Percentiles rank a stretch among this genome's conserved stretches.
These are phyloP conservation scores for Linepithema humile DNA, from an alignment of 1,140 invertebrate genomes.

Conservation along the genomic window DNA sequence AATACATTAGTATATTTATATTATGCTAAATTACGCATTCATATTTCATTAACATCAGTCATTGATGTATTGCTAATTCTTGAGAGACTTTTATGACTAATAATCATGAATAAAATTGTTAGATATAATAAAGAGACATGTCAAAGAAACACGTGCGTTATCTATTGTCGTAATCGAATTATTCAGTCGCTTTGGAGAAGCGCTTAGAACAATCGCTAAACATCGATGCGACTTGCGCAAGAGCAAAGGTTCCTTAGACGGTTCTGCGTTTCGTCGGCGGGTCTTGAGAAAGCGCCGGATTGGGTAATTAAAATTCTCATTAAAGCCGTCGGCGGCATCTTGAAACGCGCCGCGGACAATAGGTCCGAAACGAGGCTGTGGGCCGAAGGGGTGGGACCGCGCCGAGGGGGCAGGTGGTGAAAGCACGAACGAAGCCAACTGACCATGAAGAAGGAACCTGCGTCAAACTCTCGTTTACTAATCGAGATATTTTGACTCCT, in stretches of 20 bases:
- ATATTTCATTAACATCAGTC: not conserved
- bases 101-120: not conserved
- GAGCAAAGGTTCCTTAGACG: conserved; percentile 28
- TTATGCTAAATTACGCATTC: not conserved
- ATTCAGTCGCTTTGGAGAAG: not conserved
- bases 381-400: conserved; percentile 30
- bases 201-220: conserved; percentile 10
- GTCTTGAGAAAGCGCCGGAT: conserved; percentile 52
- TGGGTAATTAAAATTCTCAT: conserved; percentile 80
- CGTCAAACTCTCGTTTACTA: conserved; percentile 68
- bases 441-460: conserved; percentile 71
- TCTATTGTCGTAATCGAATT: conserved; percentile 3
- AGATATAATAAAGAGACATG: conserved; percentile 6
- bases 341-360: conserved; percentile 73
- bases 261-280: conserved; percentile 2
- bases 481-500: conserved; percentile 65
- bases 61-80: not conserved
- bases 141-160: not conserved
- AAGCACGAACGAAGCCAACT: conserved; percentile 61
- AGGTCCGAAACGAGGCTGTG: conserved; percentile 63
- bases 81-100: not conserved
- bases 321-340: conserved; percentile 73
- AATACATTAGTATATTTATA: not conserved
- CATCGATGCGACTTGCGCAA: conserved; percentile 56
- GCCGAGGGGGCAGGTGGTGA: conserved; percentile 39